A percentile compares a stretch with the other conserved stretches of the same genome.
These are phyloP conservation scores for Heliangelus exortis DNA, from an alignment of 2,797 vertebrate genomes.

Conservation along the genomic window DNA sequence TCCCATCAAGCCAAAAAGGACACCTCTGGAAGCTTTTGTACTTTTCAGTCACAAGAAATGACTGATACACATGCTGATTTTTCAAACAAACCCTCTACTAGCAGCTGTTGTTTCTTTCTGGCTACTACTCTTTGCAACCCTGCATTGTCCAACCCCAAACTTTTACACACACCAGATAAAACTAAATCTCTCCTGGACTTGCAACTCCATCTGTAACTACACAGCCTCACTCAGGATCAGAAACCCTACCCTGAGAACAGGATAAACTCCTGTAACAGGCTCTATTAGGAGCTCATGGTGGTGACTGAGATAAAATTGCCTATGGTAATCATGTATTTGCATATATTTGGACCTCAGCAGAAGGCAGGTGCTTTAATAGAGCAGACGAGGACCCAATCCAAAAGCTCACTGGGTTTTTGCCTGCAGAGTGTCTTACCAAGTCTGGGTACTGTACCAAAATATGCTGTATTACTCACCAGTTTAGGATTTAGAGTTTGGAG, in stretches of 20 bases:
- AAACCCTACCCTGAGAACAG: background rate
- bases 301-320: background rate
- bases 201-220: background rate
- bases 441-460: background rate
- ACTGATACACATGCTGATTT: rapidly evolving
- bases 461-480: background rate
- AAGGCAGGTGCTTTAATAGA: background rate
- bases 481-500: background rate
- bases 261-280: background rate
- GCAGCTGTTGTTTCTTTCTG: background rate
- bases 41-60: background rate
- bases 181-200: background rate
- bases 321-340: background rate
- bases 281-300: background rate
- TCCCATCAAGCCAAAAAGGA: background rate
- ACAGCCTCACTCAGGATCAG: background rate
- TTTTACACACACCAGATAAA: background rate
- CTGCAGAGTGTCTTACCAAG: background rate
- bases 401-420: background rate
- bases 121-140: background rate
- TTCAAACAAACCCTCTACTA: background rate
- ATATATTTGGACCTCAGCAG: background rate
- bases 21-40: background rate
- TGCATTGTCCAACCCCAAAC: background rate
- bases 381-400: background rate